Evolutionary conservation across 2,888 invertebrate species (phyloP), one percentile per base, ranked within the genome.

Genomic region (Pinctada fucata): DNA sequence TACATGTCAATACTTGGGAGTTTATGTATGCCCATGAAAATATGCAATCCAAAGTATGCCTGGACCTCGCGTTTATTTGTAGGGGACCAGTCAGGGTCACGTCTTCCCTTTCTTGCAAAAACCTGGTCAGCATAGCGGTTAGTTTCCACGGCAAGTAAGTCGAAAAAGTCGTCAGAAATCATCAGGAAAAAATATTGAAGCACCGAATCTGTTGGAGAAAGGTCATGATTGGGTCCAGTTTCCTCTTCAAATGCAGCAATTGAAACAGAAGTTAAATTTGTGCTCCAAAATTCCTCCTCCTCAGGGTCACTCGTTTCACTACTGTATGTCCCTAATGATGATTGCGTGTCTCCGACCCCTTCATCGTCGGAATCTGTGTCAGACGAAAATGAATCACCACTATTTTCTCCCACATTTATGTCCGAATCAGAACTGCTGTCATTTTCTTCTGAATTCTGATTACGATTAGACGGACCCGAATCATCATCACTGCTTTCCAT

Each of bases 41-140:
- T 76, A 49, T 70, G 58, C n/a, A 76, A 50, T 51, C 76, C 72
- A 31, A 76, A 45, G 45, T 45, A 72, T 6, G 72, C 72, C 8
- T 45, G 10, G 3, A 72, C 31, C 63, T 72, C 63, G 31, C 50
- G 5, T 69, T 48, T 10, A 4, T 47, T 73, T 6, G 31, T 48
- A 8, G 64, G 48, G 16, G 16, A 65, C 50, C 66, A 73, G 64
- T 13, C n/a, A 8, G 48, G 31, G 13, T 73, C 65, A 13, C 48
- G 6, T 63, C 48, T 47, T 47, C 67, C 67, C 47, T 67, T 67
- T 10, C 67, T 31, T 3, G 67, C 47, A 31, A 67, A 47, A 47
- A 47, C 67, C n/a, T 67, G 31, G 2, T 64, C 64, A 16, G 10
- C 64, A 67, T 67, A 67, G 16, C 67, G 16, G 67, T 67, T 67